Base-by-base conservation (phyloP, 2,113 vertebrate species). In the Bubalus kerabau region DNA sequence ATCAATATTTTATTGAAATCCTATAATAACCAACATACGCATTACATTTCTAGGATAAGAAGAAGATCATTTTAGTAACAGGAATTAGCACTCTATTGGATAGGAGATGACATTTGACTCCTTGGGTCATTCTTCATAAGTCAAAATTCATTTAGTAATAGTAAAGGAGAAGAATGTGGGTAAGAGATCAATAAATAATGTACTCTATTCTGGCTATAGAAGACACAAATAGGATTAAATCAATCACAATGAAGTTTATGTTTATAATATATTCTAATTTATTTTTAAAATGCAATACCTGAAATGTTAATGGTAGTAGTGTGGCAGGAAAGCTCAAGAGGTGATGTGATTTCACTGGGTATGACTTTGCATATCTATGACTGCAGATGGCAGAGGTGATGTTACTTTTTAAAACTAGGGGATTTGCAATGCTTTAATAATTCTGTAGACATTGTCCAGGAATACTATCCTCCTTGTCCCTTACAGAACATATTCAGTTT, bases 1-100 rank as follows among this genome's bases (percentile, higher is more conserved):
- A 98, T 99, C 97, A 98, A 98, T 99, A 99, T 98, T 98, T 98
- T 98, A 99, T 98, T 98, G 98, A 98, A 98, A 98, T 98, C 96
- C 98, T 98, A 98, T 98, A 98, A 99, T 97, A 98, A 98, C 96
- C 98, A 97, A 96, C 90, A 98, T 92, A 96, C 88, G 87, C 74
- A 97, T 98, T 98, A 97, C 91, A 97, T 98, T 98, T 98, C 97
- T 98, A 97, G 98, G 96, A 98, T 97, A 94, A 97, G 95, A 98
- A 98, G 95, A 43, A 14, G 71, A 95, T 80, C 96, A 97, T 98
- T 98, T 98, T 97, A 98, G 98, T 95, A 97, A 95, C 94, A 98
- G 93, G 92, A 97, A 97, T 98, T 97, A 99, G 92, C 96, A 98
- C 98, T 98, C 93, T 98, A 98, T 98, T 98, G 98, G 98, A 94